These are phyloP conservation scores for Xiphorhynchus elegans DNA, from an alignment of 2,113 vertebrate species.

Conservation along the genomic window DNA sequence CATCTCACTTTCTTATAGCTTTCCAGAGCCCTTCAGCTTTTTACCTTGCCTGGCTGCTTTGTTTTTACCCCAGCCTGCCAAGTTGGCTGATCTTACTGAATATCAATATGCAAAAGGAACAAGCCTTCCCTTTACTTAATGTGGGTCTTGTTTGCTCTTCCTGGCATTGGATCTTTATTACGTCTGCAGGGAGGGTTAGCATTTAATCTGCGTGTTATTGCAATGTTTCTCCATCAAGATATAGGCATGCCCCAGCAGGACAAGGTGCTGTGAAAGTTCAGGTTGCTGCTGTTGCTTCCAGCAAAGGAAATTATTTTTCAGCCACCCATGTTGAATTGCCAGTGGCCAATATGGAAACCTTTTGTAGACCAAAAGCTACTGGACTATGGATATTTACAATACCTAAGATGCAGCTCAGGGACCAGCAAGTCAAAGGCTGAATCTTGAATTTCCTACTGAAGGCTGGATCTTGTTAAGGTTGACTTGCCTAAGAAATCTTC, in stretches of 20 bases:
- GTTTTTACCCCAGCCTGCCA: background rate
- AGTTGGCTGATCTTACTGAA: background rate
- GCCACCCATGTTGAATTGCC: slow-evolving; percentile 34
- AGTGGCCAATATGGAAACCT: background rate
- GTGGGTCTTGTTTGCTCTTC: slow-evolving; percentile 14
- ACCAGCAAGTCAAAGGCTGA: background rate
- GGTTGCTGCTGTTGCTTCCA: slow-evolving; percentile 18
- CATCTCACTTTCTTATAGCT: background rate
- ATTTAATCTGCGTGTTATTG: slow-evolving; percentile 29
- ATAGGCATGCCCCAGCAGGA: slow-evolving; percentile 38
- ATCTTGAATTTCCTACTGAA: background rate
- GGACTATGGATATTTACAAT: background rate
- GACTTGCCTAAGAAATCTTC: background rate
- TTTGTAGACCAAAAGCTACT: background rate
- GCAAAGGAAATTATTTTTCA: slow-evolving; percentile 48
- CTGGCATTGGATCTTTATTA: background rate
- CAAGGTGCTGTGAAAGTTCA: slow-evolving; percentile 38
- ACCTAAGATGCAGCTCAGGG: background rate
- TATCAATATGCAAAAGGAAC: background rate
- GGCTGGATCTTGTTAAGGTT: background rate
- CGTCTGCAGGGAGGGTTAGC: slow-evolving; percentile 24
- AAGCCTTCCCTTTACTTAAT: slow-evolving; percentile 1
- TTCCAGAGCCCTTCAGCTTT: background rate
- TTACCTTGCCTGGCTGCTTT: background rate
- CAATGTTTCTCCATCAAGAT: slow-evolving; percentile 9